Conservation (phyloP, 2,888 invertebrate genomes). For the Glomeris marginata region DNA sequence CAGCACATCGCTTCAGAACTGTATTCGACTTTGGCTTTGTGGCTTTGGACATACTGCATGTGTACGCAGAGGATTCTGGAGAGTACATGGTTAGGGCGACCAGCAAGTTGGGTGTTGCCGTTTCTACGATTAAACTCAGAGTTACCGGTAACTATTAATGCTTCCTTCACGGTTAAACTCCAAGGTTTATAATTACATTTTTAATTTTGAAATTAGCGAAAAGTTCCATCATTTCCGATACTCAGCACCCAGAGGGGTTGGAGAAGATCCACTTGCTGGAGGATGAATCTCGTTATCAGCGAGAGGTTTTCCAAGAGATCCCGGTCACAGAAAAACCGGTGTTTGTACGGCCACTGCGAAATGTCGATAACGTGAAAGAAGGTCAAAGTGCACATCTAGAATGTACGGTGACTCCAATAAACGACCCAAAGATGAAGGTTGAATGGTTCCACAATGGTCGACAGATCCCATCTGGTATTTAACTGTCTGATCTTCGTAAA, state of each 20-base stretch:
- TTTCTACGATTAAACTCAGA: too few species aligned
- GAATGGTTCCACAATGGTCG: constrained; percentile 96
- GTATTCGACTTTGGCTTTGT: constrained; percentile 96
- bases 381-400: constrained; percentile 80
- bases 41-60: constrained; percentile 82
- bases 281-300: constrained; percentile 57
- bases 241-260: constrained; percentile 82
- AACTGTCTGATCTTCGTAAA: too few species aligned
- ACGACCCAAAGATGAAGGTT: constrained; percentile 95
- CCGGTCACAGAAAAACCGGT: constrained; percentile 70
- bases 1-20: constrained; percentile 63
- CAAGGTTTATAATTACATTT: too few species aligned
- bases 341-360: constrained; percentile 74
- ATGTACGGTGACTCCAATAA: constrained; percentile 88
- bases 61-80: constrained; percentile 82
- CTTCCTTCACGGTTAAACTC: too few species aligned
- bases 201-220: constrained; percentile 14
- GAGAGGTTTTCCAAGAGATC: constrained; percentile 53
- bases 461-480: constrained; percentile 60
- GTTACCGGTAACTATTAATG: too few species aligned
- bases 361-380: constrained; percentile 65
- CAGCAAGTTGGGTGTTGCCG: constrained; percentile 35
- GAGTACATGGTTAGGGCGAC: constrained; percentile 84
- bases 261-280: constrained; percentile 87
- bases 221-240: constrained; percentile 62